Base-by-base conservation (phyloP, 2,113 vertebrate species). In the Proteles cristata region DNA sequence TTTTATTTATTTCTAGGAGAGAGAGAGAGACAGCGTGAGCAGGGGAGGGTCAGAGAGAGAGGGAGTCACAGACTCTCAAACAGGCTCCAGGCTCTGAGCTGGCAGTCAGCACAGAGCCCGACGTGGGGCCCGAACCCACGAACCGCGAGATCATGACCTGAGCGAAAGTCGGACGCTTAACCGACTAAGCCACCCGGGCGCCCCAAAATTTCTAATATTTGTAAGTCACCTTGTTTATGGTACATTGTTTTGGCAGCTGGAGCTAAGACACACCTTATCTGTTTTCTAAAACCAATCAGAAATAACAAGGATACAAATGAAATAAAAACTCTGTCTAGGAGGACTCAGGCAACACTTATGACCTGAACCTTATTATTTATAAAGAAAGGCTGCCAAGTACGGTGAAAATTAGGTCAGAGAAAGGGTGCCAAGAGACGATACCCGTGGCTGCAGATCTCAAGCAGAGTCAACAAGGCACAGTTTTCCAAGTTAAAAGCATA, bases 281-380 rank as follows among this genome's bases (percentile, higher is more conserved):
- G 85, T 21, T 86, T 90, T 86, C 50, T 77, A 82, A 92, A 86
- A 48, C 9, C 79, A 81, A 71, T 53, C n/a, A 48, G 45, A 89
- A 96, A 83, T 25, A 91, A 33, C 9, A 80, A 19, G 17, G 93
- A 92, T 68, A 69, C 83, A 94, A 84, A 63, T 61, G 10, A 86
- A 69, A 69, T 53, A 71, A 71, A 92, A 81, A 71, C 12, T 86
- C 23, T 33, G 39, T 7, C 15, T 28, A 43, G 50, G 23, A 89
- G 68, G 50, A 87, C 23, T 58, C 26, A 93, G 45, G 45, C 66
- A 94, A 58, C 15, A 85, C 21, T n/a, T 69, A 69, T 8, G 12
- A 33, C 17, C 81, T 66, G 39, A 76, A 77, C 16, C 11, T 91
- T 86, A 82, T 28, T 88, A 83, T 91, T 86, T 90, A 97, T 53